phyloP scores from a whole-genome alignment of 2,113 vertebrate genomes.

The Hoplias malabaricus region DNA sequence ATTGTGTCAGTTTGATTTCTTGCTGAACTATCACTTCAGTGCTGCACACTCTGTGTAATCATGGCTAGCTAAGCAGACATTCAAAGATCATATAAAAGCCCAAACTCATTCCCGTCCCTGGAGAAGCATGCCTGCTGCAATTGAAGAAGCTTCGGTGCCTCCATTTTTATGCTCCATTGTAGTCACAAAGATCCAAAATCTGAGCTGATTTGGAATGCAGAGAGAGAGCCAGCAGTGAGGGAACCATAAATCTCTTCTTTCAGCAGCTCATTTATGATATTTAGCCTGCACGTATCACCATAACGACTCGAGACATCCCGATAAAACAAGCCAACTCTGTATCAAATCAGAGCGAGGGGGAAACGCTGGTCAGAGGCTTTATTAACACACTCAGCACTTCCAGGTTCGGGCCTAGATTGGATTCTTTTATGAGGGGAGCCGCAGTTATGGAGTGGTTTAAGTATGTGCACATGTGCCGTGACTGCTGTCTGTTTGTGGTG shows the following conservation, averaged over 20 bases:
- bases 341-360: slow-evolving; percentile 23
- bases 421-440: slow-evolving; percentile 55
- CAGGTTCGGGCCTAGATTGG: slow-evolving; percentile 51
- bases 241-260: slow-evolving; percentile 43
- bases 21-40: slow-evolving; percentile 1
- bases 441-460: slow-evolving; percentile 55
- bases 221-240: slow-evolving; percentile 4
- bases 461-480: slow-evolving; percentile 52
- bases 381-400: slow-evolving; percentile 40
- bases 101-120: slow-evolving; percentile 17
- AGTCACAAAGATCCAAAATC: slow-evolving; percentile 34
- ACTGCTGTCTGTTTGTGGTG: slow-evolving; percentile 59
- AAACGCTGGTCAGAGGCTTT: slow-evolving; percentile 22
- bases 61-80: slow-evolving; percentile 13
- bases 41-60: slow-evolving; percentile 11
- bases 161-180: slow-evolving; percentile 40
- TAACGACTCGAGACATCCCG: slow-evolving; percentile 42
- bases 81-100: slow-evolving; percentile 31
- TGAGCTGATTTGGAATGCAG: slow-evolving; percentile 42
- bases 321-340: slow-evolving; percentile 8
- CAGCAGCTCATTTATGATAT: slow-evolving; percentile 42
- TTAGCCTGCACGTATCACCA: slow-evolving; percentile 40
- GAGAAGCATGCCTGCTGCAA: slow-evolving; percentile 26
- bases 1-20: not conserved
- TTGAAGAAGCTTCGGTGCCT: slow-evolving; percentile 21